Base-by-base conservation (phyloP, 1,140 invertebrate species). In the Rhagoletis zephyria region DNA sequence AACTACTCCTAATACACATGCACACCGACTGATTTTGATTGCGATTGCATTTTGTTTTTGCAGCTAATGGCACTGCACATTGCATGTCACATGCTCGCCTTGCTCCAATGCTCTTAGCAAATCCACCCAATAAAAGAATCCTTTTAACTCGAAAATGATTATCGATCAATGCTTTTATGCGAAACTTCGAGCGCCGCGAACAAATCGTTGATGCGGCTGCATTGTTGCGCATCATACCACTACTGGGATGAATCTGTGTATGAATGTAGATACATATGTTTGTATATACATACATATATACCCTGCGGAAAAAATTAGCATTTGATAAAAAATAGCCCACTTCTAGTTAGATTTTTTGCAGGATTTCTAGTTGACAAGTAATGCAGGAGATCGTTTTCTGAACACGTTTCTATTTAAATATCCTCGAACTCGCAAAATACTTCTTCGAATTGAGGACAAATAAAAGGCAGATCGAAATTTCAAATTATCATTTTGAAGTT, bases 131-230 rank as follows among this genome's bases (percentile, higher is more conserved):
- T 56, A 56, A 30, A 81, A 59, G 74, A 51, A 81, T 81, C n/a
- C 74, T 56, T 81, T 81, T 30, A 30, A 59, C 74, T 56, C 45
- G 74, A 56, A 81, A 81, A 51, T 81, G 45, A 81, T 81, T 81
- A 81, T 81, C 74, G 74, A 81, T 81, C 74, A 81, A 51, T 10
- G 74, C 48, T 81, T 56, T 14, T 30, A 59, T 14, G 48, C 74
- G 74, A 30, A 81, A 12, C 45, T 51, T 9, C 74, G 19, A 30
- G 30, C 9, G 74, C n/a, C 48, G 30, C 12, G 16, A 9, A 81
- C 45, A 81, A 81, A 81, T 56, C 16, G n/a, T 48, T 19, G 74
- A 56, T 81, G 74, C 19, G 48, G 74, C 7, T 67, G 64, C 30
- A 67, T 40, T 67, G 64, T 40, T 81, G 74, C 45, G 30, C 61